Evolutionary conservation across 1,140 invertebrate species (phyloP).

Genomic region (Diprion similis): DNA sequence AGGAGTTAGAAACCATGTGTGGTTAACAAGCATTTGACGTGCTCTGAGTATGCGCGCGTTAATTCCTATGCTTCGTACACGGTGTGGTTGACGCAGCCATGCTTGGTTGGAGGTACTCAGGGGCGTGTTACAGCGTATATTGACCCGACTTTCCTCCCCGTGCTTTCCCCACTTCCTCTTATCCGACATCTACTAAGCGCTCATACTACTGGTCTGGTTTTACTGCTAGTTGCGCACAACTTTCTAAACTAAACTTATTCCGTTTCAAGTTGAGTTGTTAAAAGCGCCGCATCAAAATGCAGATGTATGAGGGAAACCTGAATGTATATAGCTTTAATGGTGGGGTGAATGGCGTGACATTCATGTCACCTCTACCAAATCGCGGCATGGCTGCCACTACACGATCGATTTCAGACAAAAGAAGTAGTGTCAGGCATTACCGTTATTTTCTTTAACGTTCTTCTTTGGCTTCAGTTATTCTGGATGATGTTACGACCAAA

Average conservation of each 20-base stretch:
- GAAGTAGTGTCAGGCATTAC: not conserved
- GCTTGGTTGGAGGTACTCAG: conserved; percentile 8
- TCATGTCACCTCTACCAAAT: not conserved
- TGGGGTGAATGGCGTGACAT: not conserved
- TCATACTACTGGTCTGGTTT: conserved; percentile 24
- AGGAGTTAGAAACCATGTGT: not conserved
- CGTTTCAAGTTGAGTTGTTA: not conserved
- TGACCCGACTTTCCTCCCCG: conserved; percentile 27
- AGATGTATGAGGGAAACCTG: not conserved
- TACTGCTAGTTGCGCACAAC: conserved; percentile 45
- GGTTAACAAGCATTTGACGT: conserved; percentile 2
- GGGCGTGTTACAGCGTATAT: conserved; percentile 15
- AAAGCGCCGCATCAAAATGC: not conserved
- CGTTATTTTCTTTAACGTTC: not conserved
- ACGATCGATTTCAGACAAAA: not conserved
- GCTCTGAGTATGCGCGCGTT: not conserved
- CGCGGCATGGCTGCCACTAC: not conserved
- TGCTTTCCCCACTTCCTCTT: not conserved
- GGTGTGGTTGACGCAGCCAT: not conserved
- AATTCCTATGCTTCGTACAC: not conserved
- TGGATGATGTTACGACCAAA: not conserved
- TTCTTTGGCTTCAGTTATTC: not conserved
- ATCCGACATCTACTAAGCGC: not conserved
- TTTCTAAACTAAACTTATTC: conserved; percentile 38
- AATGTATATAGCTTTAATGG: not conserved